Evolutionary conservation across 2,113 vertebrate genomes (phyloP).

Genomic region (Stegastes partitus): DNA sequence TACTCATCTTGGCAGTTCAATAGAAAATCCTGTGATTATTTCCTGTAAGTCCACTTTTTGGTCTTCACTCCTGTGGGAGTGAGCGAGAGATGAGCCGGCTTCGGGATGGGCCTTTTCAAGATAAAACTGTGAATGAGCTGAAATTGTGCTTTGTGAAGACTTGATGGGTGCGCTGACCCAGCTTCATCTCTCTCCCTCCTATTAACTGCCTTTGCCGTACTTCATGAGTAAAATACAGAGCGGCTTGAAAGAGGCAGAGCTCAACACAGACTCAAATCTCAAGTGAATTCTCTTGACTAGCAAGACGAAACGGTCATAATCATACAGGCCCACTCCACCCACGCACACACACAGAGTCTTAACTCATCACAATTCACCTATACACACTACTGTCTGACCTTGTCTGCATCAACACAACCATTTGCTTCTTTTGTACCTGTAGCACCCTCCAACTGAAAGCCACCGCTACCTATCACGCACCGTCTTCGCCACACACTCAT

Average conservation of each 20-base stretch:
- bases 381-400: constrained; percentile 22
- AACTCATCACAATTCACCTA: constrained; percentile 17
- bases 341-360: constrained; percentile 1
- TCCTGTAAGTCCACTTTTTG: constrained; percentile 62
- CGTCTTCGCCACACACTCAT: constrained; percentile 31
- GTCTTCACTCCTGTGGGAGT: constrained; percentile 45
- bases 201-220: constrained; percentile 55
- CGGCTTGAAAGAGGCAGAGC: constrained; percentile 58
- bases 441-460: constrained; percentile 14
- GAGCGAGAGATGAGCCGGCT: constrained; percentile 48
- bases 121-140: constrained; percentile 70
- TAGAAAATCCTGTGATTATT: constrained; percentile 49
- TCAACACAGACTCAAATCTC: constrained; percentile 65
- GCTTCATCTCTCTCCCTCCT: constrained; percentile 55
- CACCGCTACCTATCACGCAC: constrained; percentile 20
- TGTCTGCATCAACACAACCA: constrained; percentile 4
- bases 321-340: constrained; percentile 8
- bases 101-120: constrained; percentile 48
- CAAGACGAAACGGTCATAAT: constrained; percentile 34
- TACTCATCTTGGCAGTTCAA: constrained; percentile 38
- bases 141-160: constrained; percentile 72
- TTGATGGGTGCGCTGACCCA: constrained; percentile 75
- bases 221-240: constrained; percentile 55
- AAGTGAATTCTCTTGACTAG: constrained; percentile 53
- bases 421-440: constrained; percentile 28